Evolutionary conservation across 2,797 vertebrate genomes (phyloP).

Genomic region (Phoeniculus purpureus): DNA sequence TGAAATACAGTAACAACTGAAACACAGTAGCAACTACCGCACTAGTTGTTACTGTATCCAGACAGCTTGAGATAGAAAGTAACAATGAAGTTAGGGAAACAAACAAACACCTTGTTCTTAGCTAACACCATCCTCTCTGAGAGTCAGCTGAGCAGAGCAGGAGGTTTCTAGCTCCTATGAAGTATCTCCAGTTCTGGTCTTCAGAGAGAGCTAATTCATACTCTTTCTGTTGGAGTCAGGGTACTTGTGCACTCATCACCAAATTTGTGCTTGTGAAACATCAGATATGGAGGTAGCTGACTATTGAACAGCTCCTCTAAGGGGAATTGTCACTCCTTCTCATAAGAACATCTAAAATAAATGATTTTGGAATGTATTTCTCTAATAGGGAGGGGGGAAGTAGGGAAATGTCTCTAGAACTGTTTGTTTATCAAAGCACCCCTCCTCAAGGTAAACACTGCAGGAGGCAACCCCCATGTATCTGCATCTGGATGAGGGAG

Average conservation of each 20-base stretch:
- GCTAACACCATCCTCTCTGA: not conserved
- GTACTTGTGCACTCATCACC: not conserved
- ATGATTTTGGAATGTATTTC: not conserved
- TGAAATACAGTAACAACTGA: not conserved
- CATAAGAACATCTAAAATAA: not conserved
- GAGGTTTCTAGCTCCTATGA: not conserved
- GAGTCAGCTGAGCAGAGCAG: fast-evolving
- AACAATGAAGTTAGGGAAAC: not conserved
- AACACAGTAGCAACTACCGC: too few species aligned
- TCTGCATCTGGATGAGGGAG: not conserved
- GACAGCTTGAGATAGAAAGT: not conserved
- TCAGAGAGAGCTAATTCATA: not conserved
- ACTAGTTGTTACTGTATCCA: not conserved
- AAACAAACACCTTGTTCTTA: not conserved
- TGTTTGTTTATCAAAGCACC: not conserved
- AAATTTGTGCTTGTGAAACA: not conserved
- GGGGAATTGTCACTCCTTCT: not conserved
- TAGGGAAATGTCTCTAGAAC: not conserved
- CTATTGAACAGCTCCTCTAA: not conserved
- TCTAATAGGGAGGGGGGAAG: not conserved
- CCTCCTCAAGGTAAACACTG: not conserved
- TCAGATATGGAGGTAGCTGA: not conserved
- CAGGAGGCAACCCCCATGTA: not conserved
- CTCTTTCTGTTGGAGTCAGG: not conserved
- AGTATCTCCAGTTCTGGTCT: not conserved